These are phyloP conservation scores for Pseudochirops corinnae DNA, from an alignment of 2,797 vertebrate species.

Conservation along the genomic window DNA sequence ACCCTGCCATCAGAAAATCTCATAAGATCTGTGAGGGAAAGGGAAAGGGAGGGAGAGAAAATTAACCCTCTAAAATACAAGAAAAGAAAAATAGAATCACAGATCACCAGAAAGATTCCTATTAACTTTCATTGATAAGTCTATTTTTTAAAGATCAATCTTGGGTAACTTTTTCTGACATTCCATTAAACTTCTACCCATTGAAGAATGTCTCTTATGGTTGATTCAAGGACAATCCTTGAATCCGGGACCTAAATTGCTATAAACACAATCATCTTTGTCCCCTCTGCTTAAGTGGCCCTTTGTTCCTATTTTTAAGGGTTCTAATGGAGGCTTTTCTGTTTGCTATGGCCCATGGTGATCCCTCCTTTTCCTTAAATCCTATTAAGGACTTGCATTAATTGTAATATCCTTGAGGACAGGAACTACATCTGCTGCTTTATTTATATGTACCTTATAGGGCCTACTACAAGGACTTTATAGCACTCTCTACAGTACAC, in stretches of 20 bases:
- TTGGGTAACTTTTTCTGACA: not conserved
- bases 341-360: not conserved
- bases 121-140: not conserved
- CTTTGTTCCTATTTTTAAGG: not conserved
- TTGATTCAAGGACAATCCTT: not conserved
- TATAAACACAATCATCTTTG: not conserved
- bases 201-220: not conserved
- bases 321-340: not conserved
- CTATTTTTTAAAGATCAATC: not conserved
- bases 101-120: not conserved
- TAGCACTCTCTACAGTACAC: not conserved
- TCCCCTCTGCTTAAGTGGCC: conserved; percentile 3
- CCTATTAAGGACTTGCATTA: not conserved
- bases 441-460: not conserved
- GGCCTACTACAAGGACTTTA: not conserved
- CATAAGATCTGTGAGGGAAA: conserved; percentile 87
- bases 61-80: not conserved
- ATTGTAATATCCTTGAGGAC: not conserved
- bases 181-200: not conserved
- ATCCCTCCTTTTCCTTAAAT: not conserved
- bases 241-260: too few species aligned
- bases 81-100: not conserved
- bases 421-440: not conserved
- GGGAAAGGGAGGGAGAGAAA: not conserved
- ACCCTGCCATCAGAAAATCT: conserved; percentile 87